Evolutionary conservation across 2,113 vertebrate genomes (phyloP), one percentile per base, ranked within the genome.

Genomic region (Erpornis zantholeuca): DNA sequence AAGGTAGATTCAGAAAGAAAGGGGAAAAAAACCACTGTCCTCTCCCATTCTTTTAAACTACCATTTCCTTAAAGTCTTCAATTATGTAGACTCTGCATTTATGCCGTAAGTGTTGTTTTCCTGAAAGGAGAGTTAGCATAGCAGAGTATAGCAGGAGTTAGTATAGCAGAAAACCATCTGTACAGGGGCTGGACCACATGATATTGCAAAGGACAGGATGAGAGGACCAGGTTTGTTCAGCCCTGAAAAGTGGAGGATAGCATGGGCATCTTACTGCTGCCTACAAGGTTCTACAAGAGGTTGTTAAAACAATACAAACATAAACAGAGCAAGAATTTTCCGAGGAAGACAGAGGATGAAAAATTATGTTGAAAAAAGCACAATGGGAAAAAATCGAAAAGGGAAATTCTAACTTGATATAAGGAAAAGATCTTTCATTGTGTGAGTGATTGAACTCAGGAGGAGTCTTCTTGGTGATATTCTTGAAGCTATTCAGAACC

Each of bases 361-460:
- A 64, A 20, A 33, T 15, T 33, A 21, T 20, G 8, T 47, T 52
- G 9, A 17, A 73, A 70, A 70, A 84, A 78, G 17, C 6, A n/a
- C 11, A 33, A 14, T 27, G 22, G 12, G 13, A 10, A 82, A 92
- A 86, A 92, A 33, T 1, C 24, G 17, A 64, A 84, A 31, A 4
- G 2, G 11, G 23, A 65, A 78, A 79, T 69, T 70, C 40, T 65
- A 10, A 20, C 33, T 38, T 16, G 7, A 12, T 63, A 23, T 23
- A 61, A 85, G 23, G 16, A 42, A 56, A 85, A 75, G 2, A 1
- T 45, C 14, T 77, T 44, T 54, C 25, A 54, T 18, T 6, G 0
- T 33, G 13, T 76, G 16, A 44, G 28, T 44, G 12, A 53, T 35
- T 0, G 0, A 86, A 57, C 7, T 44, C 2, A 1, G 20, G 9